A percentile compares a stretch with the other conserved stretches of the same genome.
Conservation (phyloP, 2,113 vertebrate genomes). For the Willisornis vidua region DNA sequence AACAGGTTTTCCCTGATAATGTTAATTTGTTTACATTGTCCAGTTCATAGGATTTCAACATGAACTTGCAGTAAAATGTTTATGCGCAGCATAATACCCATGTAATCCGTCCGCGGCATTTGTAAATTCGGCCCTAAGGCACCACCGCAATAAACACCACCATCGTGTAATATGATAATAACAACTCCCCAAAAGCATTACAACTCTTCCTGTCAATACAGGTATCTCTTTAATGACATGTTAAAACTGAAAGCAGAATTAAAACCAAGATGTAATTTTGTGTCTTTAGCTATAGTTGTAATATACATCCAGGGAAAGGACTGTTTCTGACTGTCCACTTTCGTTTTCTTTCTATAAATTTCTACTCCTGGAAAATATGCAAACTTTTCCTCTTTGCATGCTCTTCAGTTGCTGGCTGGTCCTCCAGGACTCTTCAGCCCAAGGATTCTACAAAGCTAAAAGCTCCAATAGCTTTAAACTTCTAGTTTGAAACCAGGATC, state of each 20-base stretch:
- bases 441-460: background rate
- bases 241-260: conserved; percentile 37
- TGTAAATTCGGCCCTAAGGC: conserved; percentile 58
- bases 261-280: conserved; percentile 1
- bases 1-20: conserved; percentile 35
- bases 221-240: conserved; percentile 41
- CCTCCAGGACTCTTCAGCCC: background rate
- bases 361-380: background rate
- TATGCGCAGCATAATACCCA: background rate
- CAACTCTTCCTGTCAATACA: conserved; percentile 55
- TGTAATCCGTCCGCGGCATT: conserved; percentile 3
- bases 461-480: background rate
- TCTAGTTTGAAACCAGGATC: background rate
- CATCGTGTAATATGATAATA: conserved; percentile 47
- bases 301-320: background rate
- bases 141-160: conserved; percentile 34
- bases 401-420: background rate
- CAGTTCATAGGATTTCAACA: conserved; percentile 39
- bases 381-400: background rate
- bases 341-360: background rate
- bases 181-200: conserved; percentile 48
- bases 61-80: conserved; percentile 5
- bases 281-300: background rate
- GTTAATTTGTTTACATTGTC: conserved; percentile 55
- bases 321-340: background rate